A percentile compares a stretch with the other conserved stretches of the same genome.
Evolutionary conservation across 2,888 invertebrate species (phyloP).

Genomic region (Schizaphis graminum): DNA sequence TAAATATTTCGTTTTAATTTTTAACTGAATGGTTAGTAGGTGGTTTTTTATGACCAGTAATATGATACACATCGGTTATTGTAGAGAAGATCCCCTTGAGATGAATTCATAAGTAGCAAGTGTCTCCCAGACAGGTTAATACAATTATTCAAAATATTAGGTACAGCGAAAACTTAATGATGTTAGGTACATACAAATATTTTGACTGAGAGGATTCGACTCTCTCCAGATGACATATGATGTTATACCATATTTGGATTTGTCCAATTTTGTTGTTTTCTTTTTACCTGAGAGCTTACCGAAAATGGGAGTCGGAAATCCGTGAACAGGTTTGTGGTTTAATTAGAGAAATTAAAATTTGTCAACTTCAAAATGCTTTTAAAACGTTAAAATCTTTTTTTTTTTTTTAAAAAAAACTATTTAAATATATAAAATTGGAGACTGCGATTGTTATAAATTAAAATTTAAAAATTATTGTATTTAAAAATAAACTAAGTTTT

Average conservation of each 20-base stretch:
- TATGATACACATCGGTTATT: background rate
- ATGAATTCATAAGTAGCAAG: slow-evolving; percentile 13
- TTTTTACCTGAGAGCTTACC: background rate
- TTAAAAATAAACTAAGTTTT: background rate
- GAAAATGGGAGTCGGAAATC: slow-evolving; percentile 45
- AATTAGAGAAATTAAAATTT: slow-evolving; percentile 38
- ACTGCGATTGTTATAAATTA: background rate
- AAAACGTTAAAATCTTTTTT: background rate
- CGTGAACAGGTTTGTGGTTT: slow-evolving; percentile 11
- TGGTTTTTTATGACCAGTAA: background rate
- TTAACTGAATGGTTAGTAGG: background rate
- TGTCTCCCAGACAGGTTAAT: slow-evolving; percentile 19
- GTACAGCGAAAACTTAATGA: background rate
- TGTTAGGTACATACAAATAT: background rate
- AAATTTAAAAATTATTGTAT: background rate
- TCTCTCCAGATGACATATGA: slow-evolving; percentile 30
- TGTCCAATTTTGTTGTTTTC: slow-evolving; percentile 42
- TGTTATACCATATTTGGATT: slow-evolving; percentile 18
- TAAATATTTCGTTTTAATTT: background rate
- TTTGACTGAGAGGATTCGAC: background rate
- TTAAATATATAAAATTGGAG: background rate
- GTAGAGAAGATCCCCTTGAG: slow-evolving; percentile 48
- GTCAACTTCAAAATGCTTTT: background rate
- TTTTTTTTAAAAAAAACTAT: background rate
- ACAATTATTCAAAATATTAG: slow-evolving; percentile 10